Evolutionary conservation across 1,140 invertebrate genomes (phyloP), one percentile per base, ranked within the genome.

Genomic region (Macrosteles quadrilineatus): DNA sequence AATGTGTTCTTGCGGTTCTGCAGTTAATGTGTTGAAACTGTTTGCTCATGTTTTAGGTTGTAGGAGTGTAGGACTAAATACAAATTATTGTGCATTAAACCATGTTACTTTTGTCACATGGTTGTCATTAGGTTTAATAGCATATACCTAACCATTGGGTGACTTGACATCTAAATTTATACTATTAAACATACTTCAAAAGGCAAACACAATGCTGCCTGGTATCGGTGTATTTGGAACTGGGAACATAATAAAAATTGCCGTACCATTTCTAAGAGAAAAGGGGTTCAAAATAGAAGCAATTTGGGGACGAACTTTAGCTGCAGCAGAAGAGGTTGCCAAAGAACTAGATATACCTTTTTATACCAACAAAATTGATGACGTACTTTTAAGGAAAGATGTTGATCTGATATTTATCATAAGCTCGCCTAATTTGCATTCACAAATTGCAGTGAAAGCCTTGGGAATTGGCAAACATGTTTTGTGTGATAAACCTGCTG

Each of bases 391-490:
- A 1, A 86, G 91, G 43, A 96, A 95, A 83, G 95, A 97, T 81
- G 96, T 98, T 0, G 95, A 96, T 80, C 81, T 98, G 23, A 94
- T 98, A 68, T 94, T 97, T 69, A 95, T 98, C 9, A 89, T 96
- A 53, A 98, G 95, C 78, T 93, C 95, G 1, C 97, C 97, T 0
- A 95, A 93, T 82, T 84, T 97, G 43, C 97, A 98, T 79, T 91
- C 95, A 12, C 95, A 97, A 79, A 98, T 98, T 75, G 94, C 95
- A 9, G 95, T 97, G 0, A 98, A 98, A 83, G 96, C 96, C 0
- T 81, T 98, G 11, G 96, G 96, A 3, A 98, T 98, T 74, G 97
- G 96, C 0, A 98, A 98, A 82, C 97, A 98, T 84, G 96, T 98
- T 9, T 87, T 98, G 0, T 98, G 96, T 82, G 95, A 97, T 76